Base-by-base conservation (phyloP, 2,113 vertebrate genomes). In the Muntiacus reevesi region DNA sequence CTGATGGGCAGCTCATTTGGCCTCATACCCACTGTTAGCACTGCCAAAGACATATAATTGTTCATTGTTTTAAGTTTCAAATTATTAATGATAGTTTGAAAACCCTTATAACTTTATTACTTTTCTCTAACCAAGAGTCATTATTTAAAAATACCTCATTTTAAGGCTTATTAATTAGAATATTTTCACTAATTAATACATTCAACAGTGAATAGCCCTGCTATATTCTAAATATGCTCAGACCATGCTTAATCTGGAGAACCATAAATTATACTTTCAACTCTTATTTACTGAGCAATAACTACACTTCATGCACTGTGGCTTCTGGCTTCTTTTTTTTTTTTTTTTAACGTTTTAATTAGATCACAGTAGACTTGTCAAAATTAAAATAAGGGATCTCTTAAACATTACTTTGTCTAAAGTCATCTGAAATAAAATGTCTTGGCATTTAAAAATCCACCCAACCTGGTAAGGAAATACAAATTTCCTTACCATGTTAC, bases 1-100 rank as follows among this genome's bases (percentile, higher is more conserved):
- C 21, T 94, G 86, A 95, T 60, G 28, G 47, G 9, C 57, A 93
- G 28, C 57, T 95, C n/a, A 76, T 95, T 94, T 97, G 67, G 3
- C n/a, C 30, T 96, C 83, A 71, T 91, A 59, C 21, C 1, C 30
- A 78, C 36, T 79, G 19, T 91, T 93, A 86, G 30, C 16, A 85
- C 16, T 62, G 45, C 40, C 60, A 92, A 91, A 93, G 3, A 23
- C 40, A 91, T 74, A 89, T 74, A 81, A 62, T 19, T 55, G 10
- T 52, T 89, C 11, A 88, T 52, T 71, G 3, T 81, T 97, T 93
- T 92, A 54, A 45, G 13, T 81, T 89, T 92, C 12, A 89, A 95
- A 85, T 90, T 91, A 81, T 60, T 89, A 59, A 91, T 60, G 9
- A 45, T 67, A 84, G 19, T 91, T 96, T 52, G 45, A 89, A 96